Base-by-base conservation (phyloP, 1,140 invertebrate species). In the Conopomorpha cramerella region DNA sequence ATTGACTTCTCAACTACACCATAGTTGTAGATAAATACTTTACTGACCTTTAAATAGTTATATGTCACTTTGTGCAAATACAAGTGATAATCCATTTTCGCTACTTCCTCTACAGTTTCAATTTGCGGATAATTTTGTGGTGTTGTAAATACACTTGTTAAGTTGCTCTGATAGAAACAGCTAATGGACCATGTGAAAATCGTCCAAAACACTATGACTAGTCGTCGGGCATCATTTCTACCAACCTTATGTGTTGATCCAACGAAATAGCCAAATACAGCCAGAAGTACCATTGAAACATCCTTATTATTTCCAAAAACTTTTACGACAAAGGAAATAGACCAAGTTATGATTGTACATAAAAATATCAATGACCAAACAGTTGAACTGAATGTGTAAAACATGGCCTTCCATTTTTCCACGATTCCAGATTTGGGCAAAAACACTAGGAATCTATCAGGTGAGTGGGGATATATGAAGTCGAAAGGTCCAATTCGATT, bases 361-460 rank as follows among this genome's bases (percentile, higher is more conserved):
- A 17, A 8, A n/a, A 7, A 26, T 16, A 26, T 35, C n/a, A 35
- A n/a, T 7, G 7, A 4, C 18, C 34, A 35, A 10, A 26, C 14
- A 10, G 11, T 8, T 2, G 34, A 8, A 2, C 14, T 26, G 10
- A 35, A 26, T 10, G 11, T 25, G 8, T n/a, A 10, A 35, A 35
- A 35, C 12, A 35, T 25, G 4, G 19, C 34, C 26, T 12, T 23
- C 34, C 34, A 35, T 35, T 35, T 35, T 14, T 25, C 23, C 2
- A 25, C n/a, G 11, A 11, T 14, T 25, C 6, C 13, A 26, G 34
- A 19, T 26, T 35, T 35, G 25, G 34, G 34, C 13, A 35, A 12
- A 12, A 25, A 10, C 8, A 25, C 8, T 4, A 35, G 11, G n/a
- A 26, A 7, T 15, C n/a, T 8, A 11, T 35, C 34, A 2, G 19